Evolutionary conservation across 2,888 invertebrate genomes (phyloP).

Genomic region (Acanthopleura granulata): DNA sequence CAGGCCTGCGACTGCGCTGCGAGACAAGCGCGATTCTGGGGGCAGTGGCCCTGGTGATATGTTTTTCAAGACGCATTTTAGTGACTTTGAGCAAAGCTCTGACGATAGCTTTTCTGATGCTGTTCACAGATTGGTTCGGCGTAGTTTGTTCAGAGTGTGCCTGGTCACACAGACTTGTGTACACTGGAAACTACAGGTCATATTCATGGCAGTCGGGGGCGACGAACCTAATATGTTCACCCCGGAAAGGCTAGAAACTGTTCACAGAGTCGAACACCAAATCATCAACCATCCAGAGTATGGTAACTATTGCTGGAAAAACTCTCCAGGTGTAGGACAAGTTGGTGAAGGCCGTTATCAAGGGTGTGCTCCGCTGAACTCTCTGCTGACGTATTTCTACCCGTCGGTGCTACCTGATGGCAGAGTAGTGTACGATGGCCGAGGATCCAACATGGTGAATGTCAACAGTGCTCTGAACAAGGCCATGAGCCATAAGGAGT

Average conservation of each 20-base stretch:
- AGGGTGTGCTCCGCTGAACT: constrained; percentile 61
- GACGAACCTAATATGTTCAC: constrained; percentile 59
- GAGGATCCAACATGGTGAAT: constrained; percentile 51
- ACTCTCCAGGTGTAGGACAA: constrained; percentile 42
- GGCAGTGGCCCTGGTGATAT: background rate
- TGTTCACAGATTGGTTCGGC: background rate
- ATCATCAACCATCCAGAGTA: constrained; percentile 51
- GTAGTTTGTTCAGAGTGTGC: background rate
- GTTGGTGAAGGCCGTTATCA: constrained; percentile 39
- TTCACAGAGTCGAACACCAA: constrained; percentile 55
- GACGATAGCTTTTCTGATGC: background rate
- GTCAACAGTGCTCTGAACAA: constrained; percentile 54
- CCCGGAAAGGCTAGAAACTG: constrained; percentile 47
- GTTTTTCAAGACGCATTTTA: background rate
- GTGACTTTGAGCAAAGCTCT: background rate
- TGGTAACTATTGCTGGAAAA: constrained; percentile 56
- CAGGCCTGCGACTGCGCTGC: background rate
- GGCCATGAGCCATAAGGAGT: constrained; percentile 58
- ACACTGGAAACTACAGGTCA: constrained; percentile 48
- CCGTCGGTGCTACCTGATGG: constrained; percentile 48
- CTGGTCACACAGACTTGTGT: constrained; percentile 30
- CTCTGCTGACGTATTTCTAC: constrained; percentile 61
- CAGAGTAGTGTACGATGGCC: constrained; percentile 53
- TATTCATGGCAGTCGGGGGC: constrained; percentile 53
- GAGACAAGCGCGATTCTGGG: background rate